Percentiles rank a stretch among this genome's conserved stretches.
Evolutionary conservation across 2,888 invertebrate species (phyloP).

Genomic region (Melinaea marsaeus): DNA sequence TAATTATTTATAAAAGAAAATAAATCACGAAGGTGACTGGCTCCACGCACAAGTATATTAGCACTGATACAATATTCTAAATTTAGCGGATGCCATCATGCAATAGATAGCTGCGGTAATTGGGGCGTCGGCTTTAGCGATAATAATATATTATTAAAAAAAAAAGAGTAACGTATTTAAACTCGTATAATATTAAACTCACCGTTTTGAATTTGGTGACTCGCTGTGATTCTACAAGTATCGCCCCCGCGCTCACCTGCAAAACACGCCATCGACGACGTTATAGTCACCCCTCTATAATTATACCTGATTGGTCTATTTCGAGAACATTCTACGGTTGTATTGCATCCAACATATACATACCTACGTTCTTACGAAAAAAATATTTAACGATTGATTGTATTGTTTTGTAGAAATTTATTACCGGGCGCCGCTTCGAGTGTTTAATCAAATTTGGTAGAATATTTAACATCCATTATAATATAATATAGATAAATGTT

Average conservation of each 20-base stretch:
- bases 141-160: conserved; percentile 20
- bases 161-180: conserved; percentile 15
- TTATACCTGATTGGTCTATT: conserved; percentile 4
- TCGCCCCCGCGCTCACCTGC: conserved; percentile 75
- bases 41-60: conserved; percentile 48
- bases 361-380: not conserved
- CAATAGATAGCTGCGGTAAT: conserved; percentile 48
- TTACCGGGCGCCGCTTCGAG: no score
- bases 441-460: no score
- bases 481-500: conserved; percentile 4
- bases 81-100: conserved; percentile 63
- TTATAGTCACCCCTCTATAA: conserved; percentile 41
- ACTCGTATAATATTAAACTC: conserved; percentile 45
- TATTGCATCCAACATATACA: not conserved
- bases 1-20: not conserved
- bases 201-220: conserved; percentile 70
- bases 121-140: conserved; percentile 37
- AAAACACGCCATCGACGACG: conserved; percentile 68
- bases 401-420: no score
- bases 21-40: conserved; percentile 60
- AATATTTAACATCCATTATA: not conserved
- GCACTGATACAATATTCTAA: conserved; percentile 54
- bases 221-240: conserved; percentile 71
- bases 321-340: conserved; percentile 4
- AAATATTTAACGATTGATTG: not conserved